Evolutionary conservation across 1,140 invertebrate genomes (phyloP), one percentile per base, ranked within the genome.

Genomic region (Heliconius himera): DNA sequence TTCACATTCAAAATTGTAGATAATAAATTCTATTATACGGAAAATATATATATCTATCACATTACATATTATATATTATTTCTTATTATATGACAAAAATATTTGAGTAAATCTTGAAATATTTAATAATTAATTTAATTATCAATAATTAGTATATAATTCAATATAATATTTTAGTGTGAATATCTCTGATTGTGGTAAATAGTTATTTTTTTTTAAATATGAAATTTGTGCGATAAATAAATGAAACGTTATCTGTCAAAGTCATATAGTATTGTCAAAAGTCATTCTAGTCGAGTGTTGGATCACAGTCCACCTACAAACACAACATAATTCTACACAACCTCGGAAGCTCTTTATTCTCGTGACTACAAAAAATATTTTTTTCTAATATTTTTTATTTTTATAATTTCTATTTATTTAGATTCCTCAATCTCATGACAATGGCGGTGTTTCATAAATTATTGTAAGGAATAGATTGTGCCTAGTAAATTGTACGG

Each of bases 241-340:
- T 87, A 87, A 83, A 83, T 81, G 84, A 84, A 83, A 80, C 82
- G 78, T 84, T 84, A 83, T 89, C 88, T 90, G 90, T 92, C 91
- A 91, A 90, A 89, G 88, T 93, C 87, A 89, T 90, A 86, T 79
- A 88, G 90, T 93, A 92, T 93, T 93, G 92, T 93, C 92, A 93
- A 93, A 86, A 85, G 84, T 88, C 77, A 84, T 83, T 88, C 84
- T 51, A 51, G 87, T 89, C 84, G 70, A 70, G 73, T 75, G 83
- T 85, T 80, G 74, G 76, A 77, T 78, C 81, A 82, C 84, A 84
- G 86, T 88, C 86, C 86, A 80, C 82, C 78, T 84, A 84, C 80
- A 84, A 85, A 88, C 84, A 88, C 82, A 88, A 87, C 82, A 87
- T 81, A 82, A 87, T 82, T 83, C 89, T 87, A 92, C 90, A 92